Base-by-base conservation (phyloP, 2,113 vertebrate genomes). In the Toxotes jaculatrix region DNA sequence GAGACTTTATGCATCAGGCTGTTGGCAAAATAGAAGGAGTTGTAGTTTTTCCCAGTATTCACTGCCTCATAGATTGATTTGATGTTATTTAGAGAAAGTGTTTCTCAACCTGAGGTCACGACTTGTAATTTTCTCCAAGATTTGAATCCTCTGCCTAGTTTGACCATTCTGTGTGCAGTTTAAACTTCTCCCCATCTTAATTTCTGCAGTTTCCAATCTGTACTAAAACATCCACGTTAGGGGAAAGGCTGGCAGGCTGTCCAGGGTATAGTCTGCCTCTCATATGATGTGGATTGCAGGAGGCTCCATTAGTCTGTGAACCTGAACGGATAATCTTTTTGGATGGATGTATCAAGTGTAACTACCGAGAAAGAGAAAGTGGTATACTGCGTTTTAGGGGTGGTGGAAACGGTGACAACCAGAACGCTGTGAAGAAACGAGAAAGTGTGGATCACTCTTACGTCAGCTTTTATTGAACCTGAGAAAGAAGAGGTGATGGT, bases 401-500 rank as follows among this genome's bases (percentile, higher is more conserved):
- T 47, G 8, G 21, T 63, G 64, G 57, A 61, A 69, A 34, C 32
- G 55, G 76, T 84, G 75, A 77, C 63, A 75, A 61, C 47, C 69
- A 59, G 47, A 27, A 27, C 27, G 27, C 27, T 42, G 67, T 72
- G 75, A 76, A 42, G n/a, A 60, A 83, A 74, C 56, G 74, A 71
- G 69, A 74, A 81, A 60, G 55, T 55, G 67, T 5, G 60, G 62
- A 77, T 83, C 76, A 55, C 51, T 80, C 68, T 42, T 32, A 40
- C 2, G 56, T 83, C 76, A 43, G 40, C 65, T 63, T 75, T 83
- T 67, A 71, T 56, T 88, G 75, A 83, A 78, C 53, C 23, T 1
- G 19, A 72, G 75, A 79, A 57, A 73, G 36, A 75, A 27, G 17
- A 64, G 51, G 75, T 65, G 56, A 60, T 32, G 47, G 40, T 61